Conservation (phyloP, 1,140 invertebrate genomes). For the Euwallacea fornicatus region DNA sequence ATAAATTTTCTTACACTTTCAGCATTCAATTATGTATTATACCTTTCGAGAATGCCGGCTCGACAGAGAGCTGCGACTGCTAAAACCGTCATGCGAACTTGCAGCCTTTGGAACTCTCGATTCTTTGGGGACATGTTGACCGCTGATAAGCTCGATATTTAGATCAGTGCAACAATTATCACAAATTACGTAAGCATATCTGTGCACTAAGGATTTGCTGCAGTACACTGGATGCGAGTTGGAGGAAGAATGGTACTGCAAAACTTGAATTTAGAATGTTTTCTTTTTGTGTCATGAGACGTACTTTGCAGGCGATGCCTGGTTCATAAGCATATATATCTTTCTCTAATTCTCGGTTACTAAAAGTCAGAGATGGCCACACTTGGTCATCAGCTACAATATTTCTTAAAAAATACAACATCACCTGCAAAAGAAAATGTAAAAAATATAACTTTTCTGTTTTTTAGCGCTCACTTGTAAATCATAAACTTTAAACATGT, state of each 20-base stretch:
- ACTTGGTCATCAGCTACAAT: slow-evolving; percentile 43
- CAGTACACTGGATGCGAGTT: slow-evolving; percentile 55
- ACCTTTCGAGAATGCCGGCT: background rate
- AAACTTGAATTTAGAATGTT: slow-evolving; percentile 13
- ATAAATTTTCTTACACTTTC: background rate
- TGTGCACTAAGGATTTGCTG: slow-evolving; percentile 56
- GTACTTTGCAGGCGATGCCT: slow-evolving; percentile 58
- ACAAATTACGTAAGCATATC: slow-evolving; percentile 61
- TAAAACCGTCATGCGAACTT: background rate
- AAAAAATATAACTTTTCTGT: background rate
- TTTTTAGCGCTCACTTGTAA: slow-evolving; percentile 49
- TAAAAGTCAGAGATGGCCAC: slow-evolving; percentile 53
- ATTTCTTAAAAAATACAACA: slow-evolving; percentile 58
- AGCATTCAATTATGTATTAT: background rate
- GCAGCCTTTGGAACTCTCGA: background rate
- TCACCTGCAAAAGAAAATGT: slow-evolving; percentile 4
- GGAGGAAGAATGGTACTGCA: slow-evolving; percentile 57
- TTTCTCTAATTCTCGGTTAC: slow-evolving; percentile 55
- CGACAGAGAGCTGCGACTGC: background rate
- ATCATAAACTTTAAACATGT: slow-evolving; percentile 58
- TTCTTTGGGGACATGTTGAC: slow-evolving; percentile 56
- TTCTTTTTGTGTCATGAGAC: background rate
- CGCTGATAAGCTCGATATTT: slow-evolving; percentile 53
- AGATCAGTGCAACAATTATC: slow-evolving; percentile 58
- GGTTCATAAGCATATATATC: slow-evolving; percentile 56